These are phyloP conservation scores for Catamblyrhynchus diadema DNA, from an alignment of 2,797 vertebrate species.

Conservation along the genomic window DNA sequence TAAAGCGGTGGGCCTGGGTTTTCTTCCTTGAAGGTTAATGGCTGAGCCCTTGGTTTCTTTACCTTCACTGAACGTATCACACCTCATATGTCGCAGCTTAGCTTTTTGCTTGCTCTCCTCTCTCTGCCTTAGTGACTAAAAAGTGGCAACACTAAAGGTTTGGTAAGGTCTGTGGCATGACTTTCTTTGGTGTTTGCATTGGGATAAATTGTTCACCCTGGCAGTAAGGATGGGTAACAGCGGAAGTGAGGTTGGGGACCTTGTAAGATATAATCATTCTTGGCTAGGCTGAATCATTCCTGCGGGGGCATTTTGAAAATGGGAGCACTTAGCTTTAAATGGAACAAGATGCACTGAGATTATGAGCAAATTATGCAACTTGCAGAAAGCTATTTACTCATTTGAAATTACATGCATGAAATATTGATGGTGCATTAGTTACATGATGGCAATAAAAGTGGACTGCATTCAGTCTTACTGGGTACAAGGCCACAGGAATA, in stretches of 20 bases:
- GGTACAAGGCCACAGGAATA: neutral
- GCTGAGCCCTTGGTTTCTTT: conserved; percentile 81
- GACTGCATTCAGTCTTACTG: neutral
- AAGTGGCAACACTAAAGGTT: neutral
- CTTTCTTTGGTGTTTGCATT: conserved; percentile 63
- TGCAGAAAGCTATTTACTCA: conserved; percentile 38
- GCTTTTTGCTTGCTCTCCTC: neutral
- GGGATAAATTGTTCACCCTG: neutral
- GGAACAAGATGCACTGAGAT: conserved; percentile 14
- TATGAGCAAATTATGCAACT: conserved; percentile 62
- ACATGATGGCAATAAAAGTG: neutral
- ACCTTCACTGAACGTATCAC: conserved; percentile 78
- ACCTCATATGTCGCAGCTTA: conserved; percentile 80
- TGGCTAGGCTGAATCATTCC: neutral
- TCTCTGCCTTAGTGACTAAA: conserved; percentile 60
- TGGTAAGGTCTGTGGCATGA: conserved; percentile 10
- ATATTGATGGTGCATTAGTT: conserved; percentile 18
- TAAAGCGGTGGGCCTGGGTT: conserved; percentile 84
- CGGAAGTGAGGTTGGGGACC: neutral
- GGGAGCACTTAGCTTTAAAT: conserved; percentile 29
- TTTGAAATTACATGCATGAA: conserved; percentile 16
- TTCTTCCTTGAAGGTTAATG: conserved; percentile 90
- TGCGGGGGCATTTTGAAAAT: neutral
- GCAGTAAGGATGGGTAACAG: neutral
- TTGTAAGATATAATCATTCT: neutral